Evolutionary conservation across 2,888 invertebrate species (phyloP), one percentile per base, ranked within the genome.

Genomic region (Philereme transversata): DNA sequence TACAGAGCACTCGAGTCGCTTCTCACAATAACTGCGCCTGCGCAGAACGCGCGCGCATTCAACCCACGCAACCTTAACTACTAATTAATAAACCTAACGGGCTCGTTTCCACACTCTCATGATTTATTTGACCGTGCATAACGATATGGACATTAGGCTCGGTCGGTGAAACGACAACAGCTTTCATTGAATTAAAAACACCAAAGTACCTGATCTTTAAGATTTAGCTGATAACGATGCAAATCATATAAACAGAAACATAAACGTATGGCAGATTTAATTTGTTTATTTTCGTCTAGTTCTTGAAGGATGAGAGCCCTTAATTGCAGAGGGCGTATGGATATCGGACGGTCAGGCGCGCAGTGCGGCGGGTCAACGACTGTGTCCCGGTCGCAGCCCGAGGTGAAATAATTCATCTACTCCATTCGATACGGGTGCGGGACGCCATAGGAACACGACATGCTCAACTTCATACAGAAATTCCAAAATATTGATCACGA

Each of bases 1-100:
- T 69, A 76, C 72, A 60, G 62, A 75, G 74, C 73, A 77, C 77
- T 78, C 77, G 74, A 78, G 64, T 76, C 77, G 70, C 81, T 82
- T 83, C 82, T 77, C 79, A 83, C 83, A 83, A 78, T 79, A 80
- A 82, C 76, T 67, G 72, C 69, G 73, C 54, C 76, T 67, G 72
- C 69, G 73, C 55, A 72, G 71, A 68, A 68, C 81, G 82, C 80
- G 75, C 79, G 81, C 83, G 80, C 84, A 80, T 71, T 81, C 80
- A 78, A 82, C 85, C 86, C 80, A 85, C 84, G 74, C 83, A 70
- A 77, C 74, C 83, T 79, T 79, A 82, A 77, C 81, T 82, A 80
- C 83, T 84, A 85, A 88, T 88, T 87, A 87, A 82, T 87, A 81
- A 81, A 78, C 70, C 80, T 83, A 87, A 87, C 88, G 80, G 62